A percentile compares a stretch with the other conserved stretches of the same genome.
These are phyloP conservation scores for Scaptodrosophila lebanonensis DNA, from an alignment of 1,140 invertebrate species.

Conservation along the genomic window DNA sequence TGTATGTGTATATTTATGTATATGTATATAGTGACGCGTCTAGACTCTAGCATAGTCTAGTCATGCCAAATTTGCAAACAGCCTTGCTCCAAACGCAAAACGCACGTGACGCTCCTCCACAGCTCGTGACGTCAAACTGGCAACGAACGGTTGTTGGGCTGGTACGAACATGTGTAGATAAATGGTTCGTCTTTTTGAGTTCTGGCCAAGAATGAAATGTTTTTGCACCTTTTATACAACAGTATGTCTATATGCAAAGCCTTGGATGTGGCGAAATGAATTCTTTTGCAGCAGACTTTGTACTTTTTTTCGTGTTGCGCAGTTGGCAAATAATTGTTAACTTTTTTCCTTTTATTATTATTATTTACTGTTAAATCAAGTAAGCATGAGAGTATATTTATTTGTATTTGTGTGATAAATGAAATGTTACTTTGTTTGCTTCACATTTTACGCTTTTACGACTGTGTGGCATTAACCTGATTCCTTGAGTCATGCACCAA, in stretches of 20 bases:
- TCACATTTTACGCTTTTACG: slow-evolving; percentile 35
- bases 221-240: not conserved
- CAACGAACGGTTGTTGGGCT: slow-evolving; percentile 4
- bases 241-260: slow-evolving; percentile 11
- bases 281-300: slow-evolving; percentile 10
- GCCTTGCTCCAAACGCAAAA: slow-evolving; percentile 10
- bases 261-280: too few relatives aligned
- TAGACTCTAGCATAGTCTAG: slow-evolving; percentile 23
- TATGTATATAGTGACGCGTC: slow-evolving; percentile 22
- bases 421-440: slow-evolving; percentile 3
- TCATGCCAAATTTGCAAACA: not conserved
- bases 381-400: too few relatives aligned
- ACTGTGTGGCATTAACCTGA: slow-evolving; percentile 17
- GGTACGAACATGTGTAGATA: too few relatives aligned
- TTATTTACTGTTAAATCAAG: too few relatives aligned
- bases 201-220: slow-evolving; percentile 56
- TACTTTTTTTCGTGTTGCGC: slow-evolving; percentile 33
- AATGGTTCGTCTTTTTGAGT: slow-evolving; percentile 40
- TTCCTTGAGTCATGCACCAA: slow-evolving; percentile 7
- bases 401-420: slow-evolving; percentile 1
- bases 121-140: slow-evolving; percentile 52
- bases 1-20: slow-evolving; percentile 7
- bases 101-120: slow-evolving; percentile 3
- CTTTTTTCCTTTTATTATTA: slow-evolving; percentile 4
- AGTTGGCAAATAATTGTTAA: slow-evolving; percentile 17